Percentiles rank a stretch among this genome's conserved stretches.
These are phyloP conservation scores for Delphinapterus leucas DNA, from an alignment of 2,113 vertebrate genomes.

Conservation along the genomic window DNA sequence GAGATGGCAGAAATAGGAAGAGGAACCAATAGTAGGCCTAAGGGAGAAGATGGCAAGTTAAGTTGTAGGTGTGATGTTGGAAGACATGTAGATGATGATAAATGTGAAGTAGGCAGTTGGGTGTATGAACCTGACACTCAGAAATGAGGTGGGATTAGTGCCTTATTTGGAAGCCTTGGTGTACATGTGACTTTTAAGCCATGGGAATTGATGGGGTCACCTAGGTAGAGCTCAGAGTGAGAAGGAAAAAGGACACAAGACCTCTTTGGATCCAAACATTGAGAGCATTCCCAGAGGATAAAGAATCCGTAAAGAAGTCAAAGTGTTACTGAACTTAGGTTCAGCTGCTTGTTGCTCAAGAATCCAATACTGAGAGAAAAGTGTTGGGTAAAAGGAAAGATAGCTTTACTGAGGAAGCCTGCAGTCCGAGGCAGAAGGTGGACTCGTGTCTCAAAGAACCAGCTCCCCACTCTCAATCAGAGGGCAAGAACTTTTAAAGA, in stretches of 20 bases:
- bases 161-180: neutral
- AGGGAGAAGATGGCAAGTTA: neutral
- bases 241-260: neutral
- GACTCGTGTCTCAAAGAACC: neutral
- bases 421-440: neutral
- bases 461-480: too few species aligned
- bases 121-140: neutral
- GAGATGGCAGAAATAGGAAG: neutral
- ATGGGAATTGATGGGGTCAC: neutral
- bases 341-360: neutral
- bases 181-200: neutral
- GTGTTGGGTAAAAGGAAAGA: neutral
- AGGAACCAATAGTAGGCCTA: neutral
- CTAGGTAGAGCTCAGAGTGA: neutral
- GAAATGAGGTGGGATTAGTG: neutral
- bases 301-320: neutral
- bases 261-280: neutral
- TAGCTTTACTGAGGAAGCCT: neutral
- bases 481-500: too few species aligned
- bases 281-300: neutral
- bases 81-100: neutral
- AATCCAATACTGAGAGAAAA: neutral
- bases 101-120: neutral
- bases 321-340: neutral
- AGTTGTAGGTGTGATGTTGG: neutral